Evolutionary conservation across 2,797 vertebrate species (phyloP).

Genomic region (Distichodus sexfasciatus): DNA sequence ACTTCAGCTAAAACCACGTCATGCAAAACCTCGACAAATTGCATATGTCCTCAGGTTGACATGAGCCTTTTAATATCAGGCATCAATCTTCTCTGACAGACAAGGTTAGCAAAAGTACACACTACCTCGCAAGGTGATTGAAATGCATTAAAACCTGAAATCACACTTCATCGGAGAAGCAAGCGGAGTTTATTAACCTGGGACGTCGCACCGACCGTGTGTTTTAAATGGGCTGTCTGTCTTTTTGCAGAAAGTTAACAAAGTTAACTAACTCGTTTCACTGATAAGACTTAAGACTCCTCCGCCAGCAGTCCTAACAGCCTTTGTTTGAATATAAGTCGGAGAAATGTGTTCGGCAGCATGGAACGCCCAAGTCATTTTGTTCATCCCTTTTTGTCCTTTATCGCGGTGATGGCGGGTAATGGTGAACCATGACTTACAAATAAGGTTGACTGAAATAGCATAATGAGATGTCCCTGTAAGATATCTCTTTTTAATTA

Average conservation of each 20-base stretch:
- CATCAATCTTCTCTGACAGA: conserved; percentile 53
- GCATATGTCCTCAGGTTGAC: conserved; percentile 45
- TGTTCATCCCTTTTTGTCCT: conserved; percentile 24
- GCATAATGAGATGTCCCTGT: conserved; percentile 43
- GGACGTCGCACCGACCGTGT: background rate
- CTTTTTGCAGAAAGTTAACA: conserved; percentile 3
- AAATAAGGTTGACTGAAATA: conserved; percentile 47
- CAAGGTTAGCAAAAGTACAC: conserved; percentile 39
- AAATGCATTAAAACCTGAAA: conserved; percentile 42
- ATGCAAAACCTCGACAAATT: conserved; percentile 27
- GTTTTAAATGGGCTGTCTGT: conserved; percentile 10
- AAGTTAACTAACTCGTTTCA: conserved; percentile 13
- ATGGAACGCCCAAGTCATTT: conserved; percentile 6
- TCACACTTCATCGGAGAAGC: conserved; percentile 14
- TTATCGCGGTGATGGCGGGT: conserved; percentile 27
- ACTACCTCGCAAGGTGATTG: conserved; percentile 37
- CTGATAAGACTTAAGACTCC: background rate
- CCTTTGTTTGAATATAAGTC: conserved; percentile 1
- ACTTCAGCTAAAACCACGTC: conserved; percentile 28
- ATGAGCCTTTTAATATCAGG: conserved; percentile 43
- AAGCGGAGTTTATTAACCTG: conserved; percentile 17
- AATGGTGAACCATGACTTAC: conserved; percentile 29
- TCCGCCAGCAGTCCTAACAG: background rate
- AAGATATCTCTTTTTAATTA: conserved; percentile 56
- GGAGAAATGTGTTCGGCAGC: conserved; percentile 5